Base-by-base conservation (phyloP, 2,888 invertebrate species). In the Deroplatys truncata region DNA sequence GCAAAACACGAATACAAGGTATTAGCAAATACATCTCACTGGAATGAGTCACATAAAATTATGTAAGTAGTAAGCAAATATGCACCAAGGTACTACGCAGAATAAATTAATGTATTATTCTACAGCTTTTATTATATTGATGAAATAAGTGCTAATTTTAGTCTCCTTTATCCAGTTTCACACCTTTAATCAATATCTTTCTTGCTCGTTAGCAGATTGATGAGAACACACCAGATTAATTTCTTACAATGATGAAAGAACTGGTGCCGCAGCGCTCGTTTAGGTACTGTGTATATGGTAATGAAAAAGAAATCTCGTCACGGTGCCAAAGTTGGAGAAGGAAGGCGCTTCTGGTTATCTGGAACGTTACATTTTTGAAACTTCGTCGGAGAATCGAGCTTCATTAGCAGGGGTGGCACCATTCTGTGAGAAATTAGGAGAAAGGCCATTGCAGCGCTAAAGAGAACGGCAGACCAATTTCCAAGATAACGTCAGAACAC, bases 401-500 rank as follows among this genome's bases (percentile, higher is more conserved):
- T 86, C 86, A 86, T 86, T 86, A 86, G 82, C 72, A 82, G 29
- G 86, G 82, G 25, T 29, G 86, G 86, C 25, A 72, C 56, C 82
- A 86, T 82, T 86, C 56, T 72, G 56, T 20, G 56, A 72, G 56
- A 72, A 72, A 72, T 72, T 72, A 72, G 56, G 56, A 72, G 56
- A 72, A 72, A 72, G 56, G 56, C 43, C 43, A 43, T 43, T 43
- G 56, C 56, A 72, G 56, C 56, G 25, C 56, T 72, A 20, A 72
- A 25, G 56, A 72, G 56, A 72, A 72, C 56, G 56, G 25, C 72
- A 82, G 72, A 82, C 86, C 29, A 82, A 82, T 86, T 86, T 86
- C 56, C 72, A 86, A 82, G 86, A 86, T 86, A 82, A 86, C 29
- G 82, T 31, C 31, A 72, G 82, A 86, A 86, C 86, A 86, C 86